phyloP scores from a whole-genome alignment of 1,140 invertebrate species.

The Cyclina sinensis region DNA sequence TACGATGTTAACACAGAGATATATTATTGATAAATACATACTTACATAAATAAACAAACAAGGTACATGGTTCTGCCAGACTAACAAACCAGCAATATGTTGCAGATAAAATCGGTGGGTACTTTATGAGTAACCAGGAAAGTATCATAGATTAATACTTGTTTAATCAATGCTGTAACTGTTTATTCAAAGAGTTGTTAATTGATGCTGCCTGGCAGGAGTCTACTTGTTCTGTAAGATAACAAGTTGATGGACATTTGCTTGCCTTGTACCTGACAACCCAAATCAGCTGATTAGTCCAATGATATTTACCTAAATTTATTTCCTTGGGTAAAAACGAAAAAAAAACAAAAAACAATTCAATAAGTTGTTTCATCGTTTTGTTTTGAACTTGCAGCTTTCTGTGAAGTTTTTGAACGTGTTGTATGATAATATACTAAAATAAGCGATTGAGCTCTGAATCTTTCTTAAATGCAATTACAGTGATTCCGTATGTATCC shows the following conservation, averaged over 20 bases:
- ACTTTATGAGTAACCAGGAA: neutral
- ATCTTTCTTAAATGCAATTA: too few species aligned
- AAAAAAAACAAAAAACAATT: too few species aligned
- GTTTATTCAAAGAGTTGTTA: neutral
- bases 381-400: too few species aligned
- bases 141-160: neutral
- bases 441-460: too few species aligned
- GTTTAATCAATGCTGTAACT: conserved; percentile 7
- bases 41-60: neutral
- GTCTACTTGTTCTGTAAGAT: neutral
- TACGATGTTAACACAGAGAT: neutral
- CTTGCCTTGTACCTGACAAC: neutral
- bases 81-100: neutral
- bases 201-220: neutral
- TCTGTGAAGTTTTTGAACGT: too few species aligned
- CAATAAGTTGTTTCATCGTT: too few species aligned
- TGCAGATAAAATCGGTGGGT: neutral
- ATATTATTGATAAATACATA: neutral
- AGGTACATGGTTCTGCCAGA: too few species aligned
- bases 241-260: neutral
- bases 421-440: too few species aligned
- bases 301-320: neutral
- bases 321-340: too few species aligned
- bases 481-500: too few species aligned
- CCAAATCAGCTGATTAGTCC: neutral